Evolutionary conservation across 2,888 invertebrate species (phyloP).

Genomic region (Digitonthophagus gazella): DNA sequence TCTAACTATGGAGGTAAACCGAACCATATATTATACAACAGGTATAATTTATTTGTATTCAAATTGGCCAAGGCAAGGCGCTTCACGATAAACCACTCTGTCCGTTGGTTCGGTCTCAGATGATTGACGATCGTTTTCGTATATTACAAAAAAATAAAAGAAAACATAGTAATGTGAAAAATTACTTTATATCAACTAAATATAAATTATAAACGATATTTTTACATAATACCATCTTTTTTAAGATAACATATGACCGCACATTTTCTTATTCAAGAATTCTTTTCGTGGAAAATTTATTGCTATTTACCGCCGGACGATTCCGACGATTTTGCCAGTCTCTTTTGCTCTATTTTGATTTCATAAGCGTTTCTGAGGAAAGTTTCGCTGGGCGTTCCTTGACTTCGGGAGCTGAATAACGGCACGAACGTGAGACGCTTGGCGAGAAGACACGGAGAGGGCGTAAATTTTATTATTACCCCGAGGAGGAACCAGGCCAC

Average conservation of each 20-base stretch:
- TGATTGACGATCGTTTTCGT: neutral
- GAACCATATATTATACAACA: constrained; percentile 30
- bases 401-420: neutral
- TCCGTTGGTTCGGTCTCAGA: neutral
- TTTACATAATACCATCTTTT: too few relatives aligned
- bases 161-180: neutral
- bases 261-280: neutral
- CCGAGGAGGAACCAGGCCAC: neutral
- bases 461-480: neutral
- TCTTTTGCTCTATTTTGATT: constrained; percentile 11
- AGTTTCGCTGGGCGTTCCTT: neutral
- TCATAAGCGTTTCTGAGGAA: constrained; percentile 19
- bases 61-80: constrained; percentile 17
- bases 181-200: neutral
- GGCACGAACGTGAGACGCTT: neutral
- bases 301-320: constrained; percentile 22
- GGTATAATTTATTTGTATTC: constrained; percentile 25
- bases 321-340: constrained; percentile 18
- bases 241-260: too few relatives aligned
- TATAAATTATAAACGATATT: neutral
- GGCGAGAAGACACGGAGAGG: neutral
- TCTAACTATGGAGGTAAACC: constrained; percentile 32
- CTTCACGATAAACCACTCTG: neutral
- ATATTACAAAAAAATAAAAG: neutral
- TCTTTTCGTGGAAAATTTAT: constrained; percentile 14